These are phyloP conservation scores for Gibbula magus DNA, from an alignment of 2,888 invertebrate species.

Conservation along the genomic window DNA sequence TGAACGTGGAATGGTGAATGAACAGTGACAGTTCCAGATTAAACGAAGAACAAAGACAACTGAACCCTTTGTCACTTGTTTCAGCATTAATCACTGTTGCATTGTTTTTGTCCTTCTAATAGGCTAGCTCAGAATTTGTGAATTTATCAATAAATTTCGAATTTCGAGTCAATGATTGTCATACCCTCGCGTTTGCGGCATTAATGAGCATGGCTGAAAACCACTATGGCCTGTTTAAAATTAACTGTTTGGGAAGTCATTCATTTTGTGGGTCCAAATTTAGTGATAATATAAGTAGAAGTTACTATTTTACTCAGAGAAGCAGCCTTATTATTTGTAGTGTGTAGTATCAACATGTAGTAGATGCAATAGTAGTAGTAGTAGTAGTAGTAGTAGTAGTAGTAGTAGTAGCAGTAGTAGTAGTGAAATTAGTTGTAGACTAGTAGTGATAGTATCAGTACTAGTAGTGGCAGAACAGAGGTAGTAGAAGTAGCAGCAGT, in stretches of 20 bases:
- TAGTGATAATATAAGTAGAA: not conserved
- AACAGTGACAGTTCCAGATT: not conserved
- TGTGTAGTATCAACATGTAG: not conserved
- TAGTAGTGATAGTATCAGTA: conserved; percentile 17
- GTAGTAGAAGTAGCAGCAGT: too few relatives aligned
- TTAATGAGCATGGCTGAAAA: not conserved
- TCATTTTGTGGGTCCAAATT: too few relatives aligned
- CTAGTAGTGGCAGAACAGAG: too few relatives aligned
- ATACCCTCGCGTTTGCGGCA: too few relatives aligned
- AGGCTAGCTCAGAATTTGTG: too few relatives aligned
- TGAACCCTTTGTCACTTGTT: not conserved
- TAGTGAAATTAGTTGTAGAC: too few relatives aligned
- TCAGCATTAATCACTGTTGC: not conserved
- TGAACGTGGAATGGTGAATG: not conserved
- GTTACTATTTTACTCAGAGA: not conserved
- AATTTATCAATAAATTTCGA: too few relatives aligned
- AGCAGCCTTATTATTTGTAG: not conserved
- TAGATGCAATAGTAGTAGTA: not conserved
- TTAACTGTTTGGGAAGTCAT: too few relatives aligned
- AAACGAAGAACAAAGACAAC: not conserved
- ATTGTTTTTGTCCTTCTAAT: not conserved
- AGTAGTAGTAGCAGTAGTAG: not conserved
- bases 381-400: not conserved
- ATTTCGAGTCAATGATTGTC: too few relatives aligned
- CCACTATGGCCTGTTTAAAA: too few relatives aligned